Conservation (phyloP, 2,888 invertebrate genomes). For the Eumacrocentrus americanus region DNA sequence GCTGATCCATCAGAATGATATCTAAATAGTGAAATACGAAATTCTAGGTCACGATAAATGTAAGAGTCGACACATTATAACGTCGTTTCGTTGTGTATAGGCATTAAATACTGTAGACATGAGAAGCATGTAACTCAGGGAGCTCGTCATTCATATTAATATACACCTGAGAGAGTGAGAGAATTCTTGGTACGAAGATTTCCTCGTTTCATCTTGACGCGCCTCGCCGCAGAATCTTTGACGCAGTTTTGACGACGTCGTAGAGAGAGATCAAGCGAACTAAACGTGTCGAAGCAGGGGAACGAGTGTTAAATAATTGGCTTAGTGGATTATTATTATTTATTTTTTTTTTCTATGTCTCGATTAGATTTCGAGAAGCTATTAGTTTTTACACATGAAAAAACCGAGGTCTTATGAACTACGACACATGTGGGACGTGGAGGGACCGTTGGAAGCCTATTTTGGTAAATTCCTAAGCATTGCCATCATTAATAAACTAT, state of each 20-base stretch:
- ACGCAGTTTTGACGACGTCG: slow-evolving; percentile 45
- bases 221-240: slow-evolving; percentile 29
- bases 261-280: slow-evolving; percentile 2
- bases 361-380: neutral
- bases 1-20: slow-evolving; percentile 3
- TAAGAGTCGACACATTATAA: neutral
- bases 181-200: slow-evolving; percentile 40
- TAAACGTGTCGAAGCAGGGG: no score
- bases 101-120: slow-evolving; percentile 42
- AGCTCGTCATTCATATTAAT: slow-evolving; percentile 55
- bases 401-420: slow-evolving; percentile 47
- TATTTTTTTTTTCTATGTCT: neutral
- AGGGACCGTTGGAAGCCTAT: slow-evolving; percentile 43
- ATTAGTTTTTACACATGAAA: slow-evolving; percentile 41
- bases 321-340: no score
- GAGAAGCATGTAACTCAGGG: no score
- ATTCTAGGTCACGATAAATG: slow-evolving; percentile 3
- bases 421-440: slow-evolving; percentile 44
- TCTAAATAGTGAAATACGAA: neutral
- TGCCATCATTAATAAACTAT: neutral
- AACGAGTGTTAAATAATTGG: no score
- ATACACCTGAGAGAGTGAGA: slow-evolving; percentile 46
- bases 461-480: slow-evolving; percentile 30
- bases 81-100: neutral
- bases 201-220: slow-evolving; percentile 33